Evolutionary conservation across 2,797 vertebrate species (phyloP), one percentile per base, ranked within the genome.

Genomic region (Aulostomus chinensis): DNA sequence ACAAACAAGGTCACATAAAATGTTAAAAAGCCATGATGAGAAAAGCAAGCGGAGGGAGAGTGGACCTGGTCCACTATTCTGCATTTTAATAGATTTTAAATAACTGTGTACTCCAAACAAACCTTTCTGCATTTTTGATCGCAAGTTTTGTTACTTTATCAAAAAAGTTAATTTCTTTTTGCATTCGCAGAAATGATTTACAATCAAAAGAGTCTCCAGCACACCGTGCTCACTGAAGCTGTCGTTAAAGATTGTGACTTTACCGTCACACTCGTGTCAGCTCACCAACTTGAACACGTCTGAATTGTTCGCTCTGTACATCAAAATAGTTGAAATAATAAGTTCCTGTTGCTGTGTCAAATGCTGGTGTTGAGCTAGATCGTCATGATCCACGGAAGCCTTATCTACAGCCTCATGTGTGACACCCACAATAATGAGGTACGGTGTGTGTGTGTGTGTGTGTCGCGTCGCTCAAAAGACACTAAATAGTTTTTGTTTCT

Each of bases 401-500:
- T 84, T 77, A 82, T 80, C 76, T 76, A 26, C 62, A n/a, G 53
- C 77, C 82, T 83, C 80, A 74, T 39, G 10, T 76, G 76, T 76
- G 75, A 82, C 73, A 75, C 55, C 48, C 84, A 63, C 73, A 55
- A 63, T 75, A 81, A 88, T 80, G 82, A 86, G 78, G 74, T 70
- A 12, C 81, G 74, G 76, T 69, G 31, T 62, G 63, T 57, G 30
- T 34, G 10, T 7, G 12, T 7, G 18, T 14, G 8, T 12, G n/a
- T 50, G 50, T 63, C 16, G 70, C n/a, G n/a, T n/a, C n/a, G 70
- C 80, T 64, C 53, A 63, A 83, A 78, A 73, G 66, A 74, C 65
- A 40, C 64, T 81, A 76, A 87, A 87, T 86, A 61, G 80, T 84
- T 89, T 83, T 80, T 49, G 60, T 76, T 74, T 79, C 65, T 72